phyloP scores from a whole-genome alignment of 2,797 vertebrate genomes.

The Jordanella pulchra region DNA sequence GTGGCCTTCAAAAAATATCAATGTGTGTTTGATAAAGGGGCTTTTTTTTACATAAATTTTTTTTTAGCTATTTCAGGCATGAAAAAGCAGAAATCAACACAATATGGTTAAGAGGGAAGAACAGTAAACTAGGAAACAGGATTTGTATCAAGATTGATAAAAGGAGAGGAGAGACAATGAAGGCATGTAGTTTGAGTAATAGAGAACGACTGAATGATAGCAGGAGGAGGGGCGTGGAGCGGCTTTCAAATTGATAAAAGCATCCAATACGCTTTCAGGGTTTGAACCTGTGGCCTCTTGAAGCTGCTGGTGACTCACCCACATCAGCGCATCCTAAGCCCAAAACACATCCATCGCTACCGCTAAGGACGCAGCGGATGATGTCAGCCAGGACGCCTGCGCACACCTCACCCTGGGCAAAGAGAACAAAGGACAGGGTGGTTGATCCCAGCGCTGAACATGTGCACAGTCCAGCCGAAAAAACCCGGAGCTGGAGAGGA shows the following conservation, averaged over 20 bases:
- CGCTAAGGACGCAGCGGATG: constrained; percentile 95
- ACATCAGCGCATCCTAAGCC: constrained; percentile 91
- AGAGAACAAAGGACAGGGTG: constrained; percentile 49
- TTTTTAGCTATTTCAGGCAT: constrained; percentile 39
- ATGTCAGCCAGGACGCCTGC: constrained; percentile 91
- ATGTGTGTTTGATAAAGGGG: constrained; percentile 54
- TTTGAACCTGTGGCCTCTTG: constrained; percentile 64
- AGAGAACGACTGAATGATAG: constrained; percentile 44
- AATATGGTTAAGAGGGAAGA: constrained; percentile 15
- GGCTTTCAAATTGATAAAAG: constrained; percentile 51
- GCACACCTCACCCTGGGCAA: constrained; percentile 89
- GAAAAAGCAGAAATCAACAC: neutral
- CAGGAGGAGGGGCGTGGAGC: neutral
- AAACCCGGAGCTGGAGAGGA: constrained; percentile 9
- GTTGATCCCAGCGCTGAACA: constrained; percentile 43
- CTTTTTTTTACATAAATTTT: constrained; percentile 42
- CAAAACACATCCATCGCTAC: constrained; percentile 94
- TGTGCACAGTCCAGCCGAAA: constrained; percentile 16
- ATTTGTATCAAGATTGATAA: constrained; percentile 23
- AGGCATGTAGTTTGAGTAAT: constrained; percentile 36
- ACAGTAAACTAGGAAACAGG: constrained; percentile 6
- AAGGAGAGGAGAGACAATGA: constrained; percentile 28
- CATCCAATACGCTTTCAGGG: constrained; percentile 54
- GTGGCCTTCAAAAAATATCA: constrained; percentile 40
- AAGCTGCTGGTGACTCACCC: constrained; percentile 82